Conservation (phyloP, 2,797 vertebrate genomes). For the Notolabrus celidotus region DNA sequence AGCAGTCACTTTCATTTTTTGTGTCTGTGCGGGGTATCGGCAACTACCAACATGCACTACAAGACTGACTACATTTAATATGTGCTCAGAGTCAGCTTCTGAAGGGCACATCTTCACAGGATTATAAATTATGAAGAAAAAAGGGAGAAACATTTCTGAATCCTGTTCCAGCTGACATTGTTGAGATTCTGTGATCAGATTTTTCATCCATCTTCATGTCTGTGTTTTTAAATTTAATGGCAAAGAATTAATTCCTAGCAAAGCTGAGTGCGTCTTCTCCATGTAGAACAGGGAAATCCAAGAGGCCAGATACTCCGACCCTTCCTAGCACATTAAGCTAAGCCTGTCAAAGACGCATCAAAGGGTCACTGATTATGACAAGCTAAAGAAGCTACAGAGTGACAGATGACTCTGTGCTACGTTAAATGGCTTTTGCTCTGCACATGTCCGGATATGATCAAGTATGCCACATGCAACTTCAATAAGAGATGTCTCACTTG, state of each 20-base stretch:
- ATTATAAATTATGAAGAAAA: conserved; percentile 20
- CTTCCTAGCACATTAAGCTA: not conserved
- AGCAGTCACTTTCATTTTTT: conserved; percentile 5
- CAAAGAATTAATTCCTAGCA: not conserved
- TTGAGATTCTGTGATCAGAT: conserved; percentile 4
- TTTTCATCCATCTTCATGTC: conserved; percentile 16
- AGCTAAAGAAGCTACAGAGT: not conserved
- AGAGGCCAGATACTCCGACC: not conserved
- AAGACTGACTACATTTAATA: conserved; percentile 27
- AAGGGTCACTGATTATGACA: not conserved
- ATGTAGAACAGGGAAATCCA: too few species aligned
- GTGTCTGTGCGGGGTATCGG: not conserved
- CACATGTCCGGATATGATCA: not conserved
- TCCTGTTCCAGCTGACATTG: conserved; percentile 11
- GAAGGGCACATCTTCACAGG: conserved; percentile 7
- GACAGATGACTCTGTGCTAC: not conserved
- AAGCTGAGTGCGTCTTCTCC: not conserved
- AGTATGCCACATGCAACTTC: not conserved
- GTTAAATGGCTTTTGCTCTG: not conserved
- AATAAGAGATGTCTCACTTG: not conserved
- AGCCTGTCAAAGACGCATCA: conserved; percentile 7
- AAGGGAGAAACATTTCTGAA: conserved; percentile 15
- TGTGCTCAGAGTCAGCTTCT: conserved; percentile 4
- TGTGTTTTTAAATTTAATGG: conserved; percentile 7
- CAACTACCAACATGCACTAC: not conserved